A percentile compares a stretch with the other conserved stretches of the same genome.
phyloP scores from a whole-genome alignment of 2,113 vertebrate genomes.

The Crotalus tigris region DNA sequence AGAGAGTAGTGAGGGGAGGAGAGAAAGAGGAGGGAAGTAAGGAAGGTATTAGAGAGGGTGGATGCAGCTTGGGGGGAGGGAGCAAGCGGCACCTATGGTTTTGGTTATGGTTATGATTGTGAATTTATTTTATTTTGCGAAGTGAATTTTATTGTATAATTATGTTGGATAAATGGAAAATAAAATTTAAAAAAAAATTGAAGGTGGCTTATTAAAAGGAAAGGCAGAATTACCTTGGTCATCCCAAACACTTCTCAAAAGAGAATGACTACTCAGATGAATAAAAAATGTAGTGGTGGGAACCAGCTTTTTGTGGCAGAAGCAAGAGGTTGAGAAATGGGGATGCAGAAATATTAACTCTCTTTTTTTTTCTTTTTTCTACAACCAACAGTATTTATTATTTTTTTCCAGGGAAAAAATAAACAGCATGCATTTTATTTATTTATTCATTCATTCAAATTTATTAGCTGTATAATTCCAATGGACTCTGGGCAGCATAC shows the following conservation, averaged over 20 bases:
- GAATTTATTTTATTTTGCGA: too few relatives aligned
- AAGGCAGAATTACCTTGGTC: background rate
- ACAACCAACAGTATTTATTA: fast-evolving
- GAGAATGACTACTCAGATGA: fast-evolving
- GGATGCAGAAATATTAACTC: background rate
- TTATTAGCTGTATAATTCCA: background rate
- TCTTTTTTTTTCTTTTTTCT: background rate
- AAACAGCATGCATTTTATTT: background rate
- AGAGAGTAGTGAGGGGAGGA: too few relatives aligned
- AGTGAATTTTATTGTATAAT: too few relatives aligned
- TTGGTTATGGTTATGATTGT: too few relatives aligned
- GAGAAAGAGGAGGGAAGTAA: too few relatives aligned
- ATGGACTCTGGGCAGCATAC: background rate
- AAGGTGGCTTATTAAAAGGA: slow-evolving; percentile 3
- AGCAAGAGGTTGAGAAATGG: background rate
- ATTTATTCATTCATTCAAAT: background rate
- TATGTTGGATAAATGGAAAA: too few relatives aligned
- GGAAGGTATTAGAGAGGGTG: too few relatives aligned
- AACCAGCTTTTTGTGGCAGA: fast-evolving
- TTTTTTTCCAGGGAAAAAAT: background rate
- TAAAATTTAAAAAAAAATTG: background rate
- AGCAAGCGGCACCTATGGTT: too few relatives aligned
- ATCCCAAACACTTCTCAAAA: background rate
- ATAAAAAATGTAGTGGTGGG: slow-evolving; percentile 19
- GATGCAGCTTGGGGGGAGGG: too few relatives aligned